Evolutionary conservation across 2,888 invertebrate genomes (phyloP), one percentile per base, ranked within the genome.

Genomic region (Sesia bembeciformis): DNA sequence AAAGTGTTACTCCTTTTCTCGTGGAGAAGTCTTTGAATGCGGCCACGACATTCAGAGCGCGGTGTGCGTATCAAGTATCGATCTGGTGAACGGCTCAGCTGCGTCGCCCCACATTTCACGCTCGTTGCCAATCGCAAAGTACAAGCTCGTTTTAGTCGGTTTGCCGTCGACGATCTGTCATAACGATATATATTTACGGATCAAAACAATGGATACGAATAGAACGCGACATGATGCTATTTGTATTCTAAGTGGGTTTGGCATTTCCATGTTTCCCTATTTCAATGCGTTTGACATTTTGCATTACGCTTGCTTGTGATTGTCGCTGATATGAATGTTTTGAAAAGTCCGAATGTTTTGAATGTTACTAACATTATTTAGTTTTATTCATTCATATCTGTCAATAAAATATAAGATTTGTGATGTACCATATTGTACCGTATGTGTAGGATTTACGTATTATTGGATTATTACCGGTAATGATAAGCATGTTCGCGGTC

Each of bases 51-150:
- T 81, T 79, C 72, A 79, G 82, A 83, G 79, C 78, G 76, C 78
- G 78, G 67, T 74, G 75, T 77, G 81, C 80, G 85, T 86, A 84
- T 84, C 80, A 77, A 75, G 80, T 84, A 87, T 87, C 84, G 84
- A 86, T 86, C 81, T 79, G 69, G 74, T 71, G 78, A 79, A 71
- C 73, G 80, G 76, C 74, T 82, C 76, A 79, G 76, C 76, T 77
- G 74, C 76, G 78, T 76, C 77, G 80, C 73, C 76, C 82, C 79
- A 84, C 81, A 85, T 86, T 85, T 81, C 74, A 79, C 78, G 78
- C 76, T 76, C 66, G 74, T 71, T 78, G 74, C 74, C 72, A 76
- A 78, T 77, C 73, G 73, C 71, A 68, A 67, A 69, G 70, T 76
- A 68, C 68, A 69, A 66, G 72, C 68, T 74, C 63, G 68, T 65